A percentile compares a stretch with the other conserved stretches of the same genome.
Conservation (phyloP, 1,140 invertebrate species). For the Sinonovacula constricta region DNA sequence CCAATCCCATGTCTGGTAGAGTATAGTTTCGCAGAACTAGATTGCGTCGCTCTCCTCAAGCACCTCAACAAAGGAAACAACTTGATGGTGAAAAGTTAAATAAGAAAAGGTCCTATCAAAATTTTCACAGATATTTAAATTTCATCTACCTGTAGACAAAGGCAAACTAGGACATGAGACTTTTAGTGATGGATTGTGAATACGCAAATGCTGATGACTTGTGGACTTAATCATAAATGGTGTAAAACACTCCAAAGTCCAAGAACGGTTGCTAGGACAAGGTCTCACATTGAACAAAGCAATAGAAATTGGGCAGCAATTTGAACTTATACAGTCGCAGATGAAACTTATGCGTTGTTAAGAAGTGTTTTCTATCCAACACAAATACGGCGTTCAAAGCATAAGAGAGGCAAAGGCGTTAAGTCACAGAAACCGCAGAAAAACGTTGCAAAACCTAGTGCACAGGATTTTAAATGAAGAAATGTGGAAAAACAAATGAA, state of each 20-base stretch:
- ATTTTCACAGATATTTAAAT: too few relatives aligned
- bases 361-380: too few relatives aligned
- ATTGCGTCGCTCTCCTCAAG: too few relatives aligned
- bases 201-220: conserved; percentile 8
- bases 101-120: too few relatives aligned
- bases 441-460: too few relatives aligned
- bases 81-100: background rate
- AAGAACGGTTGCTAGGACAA: conserved; percentile 13
- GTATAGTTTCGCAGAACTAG: too few relatives aligned
- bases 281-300: background rate
- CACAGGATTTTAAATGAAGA: background rate
- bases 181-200: too few relatives aligned
- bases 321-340: conserved; percentile 9
- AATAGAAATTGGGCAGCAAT: conserved; percentile 15
- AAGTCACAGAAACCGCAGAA: too few relatives aligned
- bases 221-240: conserved; percentile 24
- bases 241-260: conserved; percentile 13
- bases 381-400: too few relatives aligned
- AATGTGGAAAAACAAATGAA: conserved; percentile 8
- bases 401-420: too few relatives aligned
- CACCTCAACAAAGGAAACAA: background rate
- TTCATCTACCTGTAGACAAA: too few relatives aligned
- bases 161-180: background rate
- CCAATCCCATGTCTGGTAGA: too few relatives aligned
- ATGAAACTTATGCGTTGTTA: conserved; percentile 14